A percentile compares a stretch with the other conserved stretches of the same genome.
phyloP scores from a whole-genome alignment of 2,797 vertebrate genomes.

The Esox lucius region DNA sequence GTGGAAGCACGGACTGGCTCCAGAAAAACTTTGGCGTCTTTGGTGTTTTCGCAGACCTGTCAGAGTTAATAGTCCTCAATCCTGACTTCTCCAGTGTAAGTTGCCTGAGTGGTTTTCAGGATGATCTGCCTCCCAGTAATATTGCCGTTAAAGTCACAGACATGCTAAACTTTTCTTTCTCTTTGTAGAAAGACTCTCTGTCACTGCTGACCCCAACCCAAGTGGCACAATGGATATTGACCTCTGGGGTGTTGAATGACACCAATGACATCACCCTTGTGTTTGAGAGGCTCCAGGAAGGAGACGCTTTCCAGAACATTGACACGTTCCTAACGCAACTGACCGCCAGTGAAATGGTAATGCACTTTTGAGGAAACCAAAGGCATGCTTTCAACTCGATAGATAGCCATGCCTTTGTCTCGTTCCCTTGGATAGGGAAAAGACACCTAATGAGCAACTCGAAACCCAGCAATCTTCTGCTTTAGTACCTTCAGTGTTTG shows the following conservation, averaged over 20 bases:
- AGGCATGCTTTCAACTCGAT: not conserved
- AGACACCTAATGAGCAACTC: not conserved
- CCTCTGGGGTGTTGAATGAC: slow-evolving; percentile 8
- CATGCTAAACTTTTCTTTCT: not conserved
- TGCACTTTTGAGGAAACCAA: not conserved
- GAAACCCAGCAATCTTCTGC: not conserved
- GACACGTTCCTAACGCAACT: slow-evolving; percentile 44
- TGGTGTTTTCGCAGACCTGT: slow-evolving; percentile 35
- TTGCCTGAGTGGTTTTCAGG: not conserved
- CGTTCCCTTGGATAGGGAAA: not conserved
- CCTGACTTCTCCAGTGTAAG: not conserved
- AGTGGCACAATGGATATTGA: slow-evolving; percentile 10
- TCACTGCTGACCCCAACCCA: slow-evolving; percentile 1
- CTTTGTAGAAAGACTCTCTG: not conserved
- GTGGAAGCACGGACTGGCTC: slow-evolving; percentile 44
- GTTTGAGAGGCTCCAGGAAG: slow-evolving; percentile 45
- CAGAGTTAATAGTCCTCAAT: slow-evolving; percentile 34
- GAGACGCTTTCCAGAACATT: slow-evolving; percentile 45
- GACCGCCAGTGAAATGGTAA: slow-evolving; percentile 28
- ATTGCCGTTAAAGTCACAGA: not conserved
- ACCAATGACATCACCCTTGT: slow-evolving; percentile 32
- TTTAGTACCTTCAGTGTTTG: not conserved
- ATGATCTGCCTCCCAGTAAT: not conserved
- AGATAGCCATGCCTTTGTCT: no score
- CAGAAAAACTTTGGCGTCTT: slow-evolving; percentile 53